Percentiles rank a stretch among this genome's conserved stretches.
Conservation (phyloP, 2,113 vertebrate species). For the Corynorhinus townsendii region DNA sequence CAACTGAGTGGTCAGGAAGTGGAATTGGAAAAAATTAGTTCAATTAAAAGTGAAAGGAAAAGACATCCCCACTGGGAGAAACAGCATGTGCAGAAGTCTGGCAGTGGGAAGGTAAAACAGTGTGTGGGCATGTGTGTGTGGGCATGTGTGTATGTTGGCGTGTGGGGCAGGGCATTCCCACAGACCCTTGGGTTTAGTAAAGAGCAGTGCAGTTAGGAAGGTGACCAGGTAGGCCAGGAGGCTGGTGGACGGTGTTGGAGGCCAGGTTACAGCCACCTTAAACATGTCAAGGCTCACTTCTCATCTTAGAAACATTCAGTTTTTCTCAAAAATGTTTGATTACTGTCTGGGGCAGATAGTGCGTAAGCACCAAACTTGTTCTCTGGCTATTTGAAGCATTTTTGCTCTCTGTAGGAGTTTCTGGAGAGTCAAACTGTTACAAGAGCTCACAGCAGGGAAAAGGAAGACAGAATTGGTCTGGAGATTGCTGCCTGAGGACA, state of each 20-base stretch:
- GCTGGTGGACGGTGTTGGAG: neutral
- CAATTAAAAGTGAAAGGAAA: neutral
- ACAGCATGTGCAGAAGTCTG: neutral
- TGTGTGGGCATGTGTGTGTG: neutral
- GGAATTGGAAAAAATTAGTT: neutral
- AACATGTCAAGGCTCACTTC: neutral
- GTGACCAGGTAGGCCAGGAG: too few relatives aligned
- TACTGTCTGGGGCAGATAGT: slow-evolving; percentile 13
- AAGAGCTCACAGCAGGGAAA: slow-evolving; percentile 66
- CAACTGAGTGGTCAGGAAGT: neutral
- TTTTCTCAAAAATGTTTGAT: slow-evolving; percentile 43
- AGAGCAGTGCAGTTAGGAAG: neutral
- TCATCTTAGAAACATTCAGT: neutral
- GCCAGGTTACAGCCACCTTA: neutral
- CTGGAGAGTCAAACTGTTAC: slow-evolving; percentile 62
- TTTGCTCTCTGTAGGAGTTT: slow-evolving; percentile 64
- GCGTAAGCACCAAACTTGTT: neutral
- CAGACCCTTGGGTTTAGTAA: neutral
- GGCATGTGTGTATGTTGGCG: fast-evolving
- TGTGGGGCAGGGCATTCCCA: fast-evolving
- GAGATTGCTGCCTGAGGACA: slow-evolving; percentile 51
- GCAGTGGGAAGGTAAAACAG: neutral
- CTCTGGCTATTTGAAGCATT: slow-evolving; percentile 59
- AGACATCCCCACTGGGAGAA: neutral
- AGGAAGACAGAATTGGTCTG: slow-evolving; percentile 57